These are phyloP conservation scores for Physella acuta DNA, from an alignment of 1,140 invertebrate genomes.

Conservation along the genomic window DNA sequence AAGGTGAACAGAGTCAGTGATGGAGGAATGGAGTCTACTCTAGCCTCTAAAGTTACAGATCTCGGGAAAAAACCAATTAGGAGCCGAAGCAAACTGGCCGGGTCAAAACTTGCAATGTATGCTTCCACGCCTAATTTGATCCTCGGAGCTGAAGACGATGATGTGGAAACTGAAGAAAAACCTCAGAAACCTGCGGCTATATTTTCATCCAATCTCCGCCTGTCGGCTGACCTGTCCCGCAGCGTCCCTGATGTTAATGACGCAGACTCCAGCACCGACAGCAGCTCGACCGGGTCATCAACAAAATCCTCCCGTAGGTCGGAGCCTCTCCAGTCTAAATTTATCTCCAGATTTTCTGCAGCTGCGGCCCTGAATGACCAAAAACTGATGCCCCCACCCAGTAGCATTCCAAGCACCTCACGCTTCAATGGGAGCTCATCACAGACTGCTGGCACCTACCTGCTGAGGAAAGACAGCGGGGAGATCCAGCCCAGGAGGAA, in stretches of 20 bases:
- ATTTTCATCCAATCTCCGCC: constrained; percentile 29
- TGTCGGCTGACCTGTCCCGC: constrained; percentile 32
- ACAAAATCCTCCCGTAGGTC: neutral
- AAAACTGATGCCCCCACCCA: constrained; percentile 41
- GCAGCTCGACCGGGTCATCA: neutral
- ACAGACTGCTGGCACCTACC: neutral
- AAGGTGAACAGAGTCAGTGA: constrained; percentile 11
- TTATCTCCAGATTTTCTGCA: neutral
- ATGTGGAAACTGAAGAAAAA: constrained; percentile 27
- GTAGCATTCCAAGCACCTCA: constrained; percentile 17
- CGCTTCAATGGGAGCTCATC: neutral
- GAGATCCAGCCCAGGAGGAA: neutral
- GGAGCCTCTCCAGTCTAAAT: neutral
- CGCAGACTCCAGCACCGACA: constrained; percentile 30
- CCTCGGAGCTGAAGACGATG: constrained; percentile 4
- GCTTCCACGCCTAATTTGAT: constrained; percentile 40
- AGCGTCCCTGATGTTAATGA: constrained; percentile 46
- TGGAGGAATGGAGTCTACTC: neutral
- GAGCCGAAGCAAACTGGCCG: constrained; percentile 9
- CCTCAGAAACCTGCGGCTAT: neutral
- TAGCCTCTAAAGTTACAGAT: neutral
- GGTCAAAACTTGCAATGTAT: constrained; percentile 32
- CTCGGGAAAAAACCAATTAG: neutral
- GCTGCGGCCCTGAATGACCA: constrained; percentile 21
- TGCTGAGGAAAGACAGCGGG: neutral